These are phyloP conservation scores for Larimichthys crocea DNA, from an alignment of 2,113 vertebrate genomes.

Conservation along the genomic window DNA sequence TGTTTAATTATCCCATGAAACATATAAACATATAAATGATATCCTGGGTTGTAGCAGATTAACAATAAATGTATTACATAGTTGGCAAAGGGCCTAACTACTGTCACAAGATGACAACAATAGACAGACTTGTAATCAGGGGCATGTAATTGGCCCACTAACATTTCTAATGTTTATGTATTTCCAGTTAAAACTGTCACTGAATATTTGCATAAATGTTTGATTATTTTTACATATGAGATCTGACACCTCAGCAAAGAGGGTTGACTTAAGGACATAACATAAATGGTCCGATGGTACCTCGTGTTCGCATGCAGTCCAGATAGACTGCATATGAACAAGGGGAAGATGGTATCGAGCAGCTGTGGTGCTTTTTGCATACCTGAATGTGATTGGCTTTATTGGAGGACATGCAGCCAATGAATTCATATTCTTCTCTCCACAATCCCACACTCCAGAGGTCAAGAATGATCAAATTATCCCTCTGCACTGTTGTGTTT, in stretches of 20 bases:
- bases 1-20: no score
- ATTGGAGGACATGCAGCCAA: conserved; percentile 56
- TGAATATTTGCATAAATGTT: background rate
- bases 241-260: background rate
- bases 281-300: background rate
- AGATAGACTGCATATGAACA: background rate
- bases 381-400: conserved; percentile 55
- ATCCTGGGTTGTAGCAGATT: no score
- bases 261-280: background rate
- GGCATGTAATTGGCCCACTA: background rate
- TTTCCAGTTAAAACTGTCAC: background rate
- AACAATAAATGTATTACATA: no score
- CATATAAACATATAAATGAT: no score
- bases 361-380: conserved; percentile 40
- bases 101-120: background rate
- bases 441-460: conserved; percentile 71
- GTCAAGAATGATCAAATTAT: conserved; percentile 78
- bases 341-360: conserved; percentile 28
- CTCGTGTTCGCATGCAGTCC: background rate
- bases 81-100: background rate
- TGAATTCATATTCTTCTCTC: conserved; percentile 66
- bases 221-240: background rate
- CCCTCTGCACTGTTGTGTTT: conserved; percentile 71
- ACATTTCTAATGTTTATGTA: background rate
- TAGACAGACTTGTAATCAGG: background rate